phyloP scores from a whole-genome alignment of 2,797 vertebrate species.

The Pangasius krempfi region DNA sequence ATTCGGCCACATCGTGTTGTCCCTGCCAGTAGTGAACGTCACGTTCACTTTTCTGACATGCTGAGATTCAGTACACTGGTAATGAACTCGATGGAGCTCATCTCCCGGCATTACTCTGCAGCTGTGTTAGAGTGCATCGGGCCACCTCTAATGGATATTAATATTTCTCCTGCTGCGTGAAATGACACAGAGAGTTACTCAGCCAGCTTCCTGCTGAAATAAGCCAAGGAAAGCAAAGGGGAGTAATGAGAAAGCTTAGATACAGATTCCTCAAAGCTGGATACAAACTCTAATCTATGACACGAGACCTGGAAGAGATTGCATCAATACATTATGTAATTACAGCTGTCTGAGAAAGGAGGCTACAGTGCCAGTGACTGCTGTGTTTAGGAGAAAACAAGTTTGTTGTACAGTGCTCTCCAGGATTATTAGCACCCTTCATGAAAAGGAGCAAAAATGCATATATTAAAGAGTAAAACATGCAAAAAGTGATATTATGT shows the following conservation, averaged over 20 bases:
- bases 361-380: slow-evolving; percentile 16
- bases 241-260: slow-evolving; percentile 29
- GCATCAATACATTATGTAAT: slow-evolving; percentile 42
- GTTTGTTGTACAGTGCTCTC: not conserved
- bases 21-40: not conserved
- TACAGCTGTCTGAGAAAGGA: slow-evolving; percentile 33
- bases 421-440: not conserved
- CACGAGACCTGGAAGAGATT: slow-evolving; percentile 36
- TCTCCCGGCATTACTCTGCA: slow-evolving; percentile 45
- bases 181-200: slow-evolving; percentile 45
- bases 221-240: slow-evolving; percentile 32
- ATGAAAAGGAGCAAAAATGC: not conserved
- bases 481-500: not conserved
- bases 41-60: slow-evolving; percentile 32
- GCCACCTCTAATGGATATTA: slow-evolving; percentile 59
- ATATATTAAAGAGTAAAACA: not conserved
- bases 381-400: not conserved
- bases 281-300: slow-evolving; percentile 17
- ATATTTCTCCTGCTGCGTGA: slow-evolving; percentile 51
- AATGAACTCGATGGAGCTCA: slow-evolving; percentile 37
- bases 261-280: slow-evolving; percentile 24
- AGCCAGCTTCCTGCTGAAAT: slow-evolving; percentile 40
- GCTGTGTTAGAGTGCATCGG: slow-evolving; percentile 49
- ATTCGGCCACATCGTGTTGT: not conserved
- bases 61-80: slow-evolving; percentile 28